Evolutionary conservation across 2,888 invertebrate species (phyloP).

Genomic region (Agelastica alni): DNA sequence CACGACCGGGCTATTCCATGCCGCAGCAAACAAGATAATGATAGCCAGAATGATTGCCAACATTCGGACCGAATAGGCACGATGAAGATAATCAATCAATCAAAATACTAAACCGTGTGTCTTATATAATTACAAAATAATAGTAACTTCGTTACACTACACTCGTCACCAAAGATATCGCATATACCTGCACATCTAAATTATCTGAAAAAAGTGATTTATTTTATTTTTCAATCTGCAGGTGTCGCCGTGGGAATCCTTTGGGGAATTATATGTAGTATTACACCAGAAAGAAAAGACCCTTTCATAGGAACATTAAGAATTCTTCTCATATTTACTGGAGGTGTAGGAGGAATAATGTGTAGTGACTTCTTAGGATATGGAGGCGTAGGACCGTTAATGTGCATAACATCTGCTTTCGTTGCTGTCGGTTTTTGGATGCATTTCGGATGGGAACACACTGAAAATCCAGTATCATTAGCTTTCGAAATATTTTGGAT

Average conservation of each 20-base stretch:
- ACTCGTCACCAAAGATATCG: too few species aligned
- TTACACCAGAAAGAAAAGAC: constrained; percentile 81
- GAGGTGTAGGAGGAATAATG: constrained; percentile 82
- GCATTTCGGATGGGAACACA: constrained; percentile 81
- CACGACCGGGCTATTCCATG: too few species aligned
- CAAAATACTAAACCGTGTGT: too few species aligned
- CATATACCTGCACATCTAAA: too few species aligned
- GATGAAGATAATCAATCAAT: too few species aligned
- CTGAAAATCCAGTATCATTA: constrained; percentile 84
- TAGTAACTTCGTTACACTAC: too few species aligned
- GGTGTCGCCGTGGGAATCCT: constrained; percentile 71
- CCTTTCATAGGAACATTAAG: constrained; percentile 75
- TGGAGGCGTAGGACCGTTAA: constrained; percentile 79
- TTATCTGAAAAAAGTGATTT: too few species aligned
- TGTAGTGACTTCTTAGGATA: constrained; percentile 65
- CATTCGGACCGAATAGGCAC: too few species aligned
- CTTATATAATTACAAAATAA: too few species aligned
- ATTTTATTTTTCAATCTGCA: too few species aligned
- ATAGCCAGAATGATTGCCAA: too few species aligned
- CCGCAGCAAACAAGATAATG: too few species aligned
- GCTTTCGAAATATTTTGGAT: constrained; percentile 95
- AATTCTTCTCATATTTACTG: constrained; percentile 77
- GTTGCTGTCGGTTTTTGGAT: constrained; percentile 82
- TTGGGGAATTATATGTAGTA: constrained; percentile 81
- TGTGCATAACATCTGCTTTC: constrained; percentile 79